phyloP scores from a whole-genome alignment of 2,888 invertebrate species.

The Spodoptera picta region DNA sequence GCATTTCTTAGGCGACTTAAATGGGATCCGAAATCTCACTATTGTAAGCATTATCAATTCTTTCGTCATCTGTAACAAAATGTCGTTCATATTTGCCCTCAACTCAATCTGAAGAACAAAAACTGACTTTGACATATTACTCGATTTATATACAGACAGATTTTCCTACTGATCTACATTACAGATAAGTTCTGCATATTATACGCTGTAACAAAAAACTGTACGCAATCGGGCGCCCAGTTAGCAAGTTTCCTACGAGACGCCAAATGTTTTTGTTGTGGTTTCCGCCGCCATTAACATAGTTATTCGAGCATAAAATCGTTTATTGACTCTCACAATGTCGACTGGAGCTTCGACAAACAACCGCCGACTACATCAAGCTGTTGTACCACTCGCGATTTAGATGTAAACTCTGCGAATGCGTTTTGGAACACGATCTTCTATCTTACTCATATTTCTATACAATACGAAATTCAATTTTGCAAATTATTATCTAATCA shows the following conservation, averaged over 20 bases:
- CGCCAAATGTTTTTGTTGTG: slow-evolving; percentile 74
- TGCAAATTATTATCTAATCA: too few species aligned
- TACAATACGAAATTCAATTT: not conserved
- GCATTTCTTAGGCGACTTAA: too few species aligned
- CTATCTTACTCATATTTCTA: not conserved
- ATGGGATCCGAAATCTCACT: too few species aligned
- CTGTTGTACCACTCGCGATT: slow-evolving; percentile 42
- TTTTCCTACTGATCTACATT: slow-evolving; percentile 13
- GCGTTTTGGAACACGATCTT: slow-evolving; percentile 12
- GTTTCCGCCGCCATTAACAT: slow-evolving; percentile 74
- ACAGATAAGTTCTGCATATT: slow-evolving; percentile 27
- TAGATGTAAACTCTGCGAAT: slow-evolving; percentile 36
- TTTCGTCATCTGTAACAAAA: too few species aligned
- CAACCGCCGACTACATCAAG: slow-evolving; percentile 48
- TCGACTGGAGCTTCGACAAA: slow-evolving; percentile 63
- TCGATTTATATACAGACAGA: not conserved
- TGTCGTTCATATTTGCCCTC: too few species aligned
- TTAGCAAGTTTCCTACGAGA: slow-evolving; percentile 59
- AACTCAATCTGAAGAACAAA: not conserved
- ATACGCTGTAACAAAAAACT: slow-evolving; percentile 22
- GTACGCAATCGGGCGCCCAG: slow-evolving; percentile 39
- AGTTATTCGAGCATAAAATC: slow-evolving; percentile 81
- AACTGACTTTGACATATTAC: not conserved
- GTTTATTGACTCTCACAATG: slow-evolving; percentile 74
- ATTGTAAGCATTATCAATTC: too few species aligned